Percentiles rank a stretch among this genome's conserved stretches.
These are phyloP conservation scores for Agriotes lineatus DNA, from an alignment of 2,888 invertebrate genomes.

Conservation along the genomic window DNA sequence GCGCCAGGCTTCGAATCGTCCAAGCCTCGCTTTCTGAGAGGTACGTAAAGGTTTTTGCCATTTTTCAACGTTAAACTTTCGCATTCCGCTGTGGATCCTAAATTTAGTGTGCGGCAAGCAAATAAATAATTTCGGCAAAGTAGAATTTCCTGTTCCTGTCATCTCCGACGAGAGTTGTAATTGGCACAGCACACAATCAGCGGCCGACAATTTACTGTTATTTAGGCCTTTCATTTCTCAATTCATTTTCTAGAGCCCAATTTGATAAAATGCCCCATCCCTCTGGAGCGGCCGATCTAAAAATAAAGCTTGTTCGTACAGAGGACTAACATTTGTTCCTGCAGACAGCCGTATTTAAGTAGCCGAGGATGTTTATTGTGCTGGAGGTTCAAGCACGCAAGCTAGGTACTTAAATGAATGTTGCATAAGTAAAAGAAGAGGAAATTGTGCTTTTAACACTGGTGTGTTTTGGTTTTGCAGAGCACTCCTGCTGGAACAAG, in stretches of 20 bases:
- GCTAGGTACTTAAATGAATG: background rate
- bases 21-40: no score
- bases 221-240: background rate
- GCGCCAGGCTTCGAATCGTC: no score
- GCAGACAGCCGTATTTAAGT: background rate
- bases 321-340: background rate
- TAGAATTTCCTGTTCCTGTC: constrained; percentile 16
- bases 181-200: background rate
- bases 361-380: background rate
- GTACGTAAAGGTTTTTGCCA: background rate
- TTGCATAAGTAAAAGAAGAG: no score
- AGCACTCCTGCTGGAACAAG: no score
- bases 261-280: background rate
- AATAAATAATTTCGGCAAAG: background rate
- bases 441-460: no score
- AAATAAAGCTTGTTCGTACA: no score
- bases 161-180: background rate
- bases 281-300: background rate
- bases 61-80: background rate
- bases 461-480: no score
- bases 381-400: background rate
- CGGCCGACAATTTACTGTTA: constrained; percentile 2
- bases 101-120: background rate
- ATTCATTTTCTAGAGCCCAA: background rate
- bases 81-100: background rate